Base-by-base conservation (phyloP, 2,797 vertebrate genomes). In the Basileuterus tristriatus region DNA sequence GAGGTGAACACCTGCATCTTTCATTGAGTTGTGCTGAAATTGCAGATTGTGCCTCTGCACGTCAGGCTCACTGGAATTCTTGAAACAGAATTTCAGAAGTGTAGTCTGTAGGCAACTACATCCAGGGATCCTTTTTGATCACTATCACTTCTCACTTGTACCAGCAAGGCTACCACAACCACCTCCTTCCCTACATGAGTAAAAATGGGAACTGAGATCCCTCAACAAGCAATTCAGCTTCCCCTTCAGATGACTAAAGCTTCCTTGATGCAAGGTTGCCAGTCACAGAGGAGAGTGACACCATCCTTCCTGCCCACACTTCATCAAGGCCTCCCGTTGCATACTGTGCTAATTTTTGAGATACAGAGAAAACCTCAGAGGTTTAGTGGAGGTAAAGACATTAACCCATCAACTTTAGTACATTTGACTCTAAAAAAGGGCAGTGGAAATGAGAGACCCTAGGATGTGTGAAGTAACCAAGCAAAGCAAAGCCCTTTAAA, bases 141-240 rank as follows among this genome's bases (percentile, higher is more conserved):
- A 64, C 41, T 26, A 15, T 3, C 7, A 8, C 69, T 44, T 87
- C 29, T 78, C 55, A 46, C 8, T 17, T 10, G 24, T 10, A 32
- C 27, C 37, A 81, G 41, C 59, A 82, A 37, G 14, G 19, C 43
- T 71, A 67, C 69, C 58, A 46, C 47, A 68, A 63, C 74, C 22
- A 72, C 22, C 59, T 83, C 72, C 65, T 88, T 93, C 70, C 44
- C 20, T 82, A 52, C 37, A 12, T 8, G 70, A 32, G 52, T 50
- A 21, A 91, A 92, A 94, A 67, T 39, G 63, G 85, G 85, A 96
- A 92, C 59, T 64, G 55, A 89, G 60, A 81, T 87, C 63, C 43
- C 69, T 71, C 94, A 94, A 94, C 68, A 90, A 88, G 87, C 59
- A 95, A 78, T 88, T 85, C 63, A 78, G 32, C 72, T 95, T 96